Evolutionary conservation across 2,797 vertebrate species (phyloP).

Genomic region (Acipenser transmontanus): DNA sequence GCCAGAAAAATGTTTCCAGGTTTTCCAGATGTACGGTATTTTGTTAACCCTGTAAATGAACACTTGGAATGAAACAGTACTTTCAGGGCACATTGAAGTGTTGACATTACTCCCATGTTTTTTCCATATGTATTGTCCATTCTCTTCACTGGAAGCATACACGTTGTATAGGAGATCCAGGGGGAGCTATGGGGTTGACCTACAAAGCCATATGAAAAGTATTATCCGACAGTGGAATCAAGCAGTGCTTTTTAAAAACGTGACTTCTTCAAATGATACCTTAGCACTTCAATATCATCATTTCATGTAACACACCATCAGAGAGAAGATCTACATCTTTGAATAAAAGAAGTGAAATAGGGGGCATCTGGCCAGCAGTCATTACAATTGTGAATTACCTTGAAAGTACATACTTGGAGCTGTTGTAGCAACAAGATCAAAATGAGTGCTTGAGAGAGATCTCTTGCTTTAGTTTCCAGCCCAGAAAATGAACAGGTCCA

Average conservation of each 20-base stretch:
- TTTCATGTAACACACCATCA: too few species aligned
- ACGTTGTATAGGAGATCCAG: slow-evolving; percentile 39
- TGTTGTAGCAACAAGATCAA: slow-evolving; percentile 11
- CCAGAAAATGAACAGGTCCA: slow-evolving; percentile 48
- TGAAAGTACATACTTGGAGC: slow-evolving; percentile 21
- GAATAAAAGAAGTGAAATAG: too few species aligned
- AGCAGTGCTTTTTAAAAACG: slow-evolving; percentile 12
- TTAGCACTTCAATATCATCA: too few species aligned
- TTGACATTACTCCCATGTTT: slow-evolving; percentile 15
- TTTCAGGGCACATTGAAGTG: slow-evolving; percentile 24
- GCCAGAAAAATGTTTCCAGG: slow-evolving; percentile 32
- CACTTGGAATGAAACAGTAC: slow-evolving; percentile 42
- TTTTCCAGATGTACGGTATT: slow-evolving; percentile 36
- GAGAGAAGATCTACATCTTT: too few species aligned
- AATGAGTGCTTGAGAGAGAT: slow-evolving; percentile 41
- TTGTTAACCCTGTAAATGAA: slow-evolving; percentile 39
- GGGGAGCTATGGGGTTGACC: slow-evolving; percentile 63
- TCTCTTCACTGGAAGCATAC: slow-evolving; percentile 30
- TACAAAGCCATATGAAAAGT: slow-evolving; percentile 32
- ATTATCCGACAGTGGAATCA: slow-evolving; percentile 29
- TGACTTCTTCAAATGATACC: background rate
- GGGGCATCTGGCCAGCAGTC: slow-evolving; percentile 6
- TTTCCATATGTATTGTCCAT: slow-evolving; percentile 21
- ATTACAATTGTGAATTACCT: slow-evolving; percentile 10
- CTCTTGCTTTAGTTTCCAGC: slow-evolving; percentile 27